Conservation (phyloP, 30 jellyfish, hydroid and myxozoan genomes). For the Aurelia aurita region DNA sequence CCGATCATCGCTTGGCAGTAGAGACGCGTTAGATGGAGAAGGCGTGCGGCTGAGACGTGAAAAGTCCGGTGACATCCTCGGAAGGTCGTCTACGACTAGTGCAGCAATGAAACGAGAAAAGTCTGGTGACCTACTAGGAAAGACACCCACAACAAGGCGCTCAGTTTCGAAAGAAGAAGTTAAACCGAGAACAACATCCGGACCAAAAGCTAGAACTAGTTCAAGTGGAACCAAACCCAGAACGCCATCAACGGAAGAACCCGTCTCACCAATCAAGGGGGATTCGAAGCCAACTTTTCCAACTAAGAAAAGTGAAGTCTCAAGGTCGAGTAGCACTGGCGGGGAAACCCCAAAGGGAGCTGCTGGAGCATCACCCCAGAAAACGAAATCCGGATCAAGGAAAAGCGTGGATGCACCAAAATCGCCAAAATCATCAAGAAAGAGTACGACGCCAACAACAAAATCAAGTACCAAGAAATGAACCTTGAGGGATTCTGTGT, state of each 20-base stretch:
- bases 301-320: neutral
- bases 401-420: slow-evolving; percentile 16
- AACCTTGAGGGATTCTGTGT: neutral
- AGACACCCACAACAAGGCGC: slow-evolving; percentile 6
- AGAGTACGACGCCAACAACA: slow-evolving; percentile 21
- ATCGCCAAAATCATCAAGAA: slow-evolving; percentile 19
- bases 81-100: slow-evolving; percentile 32
- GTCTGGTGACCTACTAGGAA: slow-evolving; percentile 30
- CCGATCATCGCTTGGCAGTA: slow-evolving; percentile 27
- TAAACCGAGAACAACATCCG: slow-evolving; percentile 11
- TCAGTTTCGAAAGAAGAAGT: slow-evolving; percentile 42
- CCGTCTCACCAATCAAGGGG: neutral
- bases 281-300: neutral
- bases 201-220: slow-evolving; percentile 10
- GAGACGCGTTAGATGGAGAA: slow-evolving; percentile 45
- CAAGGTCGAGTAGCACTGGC: neutral
- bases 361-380: slow-evolving; percentile 4
- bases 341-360: slow-evolving; percentile 4
- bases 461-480: slow-evolving; percentile 50
- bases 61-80: slow-evolving; percentile 77
- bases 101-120: slow-evolving; percentile 4
- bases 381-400: neutral
- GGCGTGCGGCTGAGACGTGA: slow-evolving; percentile 33
- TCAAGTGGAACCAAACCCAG: slow-evolving; percentile 27
- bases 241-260: slow-evolving; percentile 41